Evolutionary conservation across 2,113 vertebrate species (phyloP), one percentile per base, ranked within the genome.

Genomic region (Lipotes vexillifer): DNA sequence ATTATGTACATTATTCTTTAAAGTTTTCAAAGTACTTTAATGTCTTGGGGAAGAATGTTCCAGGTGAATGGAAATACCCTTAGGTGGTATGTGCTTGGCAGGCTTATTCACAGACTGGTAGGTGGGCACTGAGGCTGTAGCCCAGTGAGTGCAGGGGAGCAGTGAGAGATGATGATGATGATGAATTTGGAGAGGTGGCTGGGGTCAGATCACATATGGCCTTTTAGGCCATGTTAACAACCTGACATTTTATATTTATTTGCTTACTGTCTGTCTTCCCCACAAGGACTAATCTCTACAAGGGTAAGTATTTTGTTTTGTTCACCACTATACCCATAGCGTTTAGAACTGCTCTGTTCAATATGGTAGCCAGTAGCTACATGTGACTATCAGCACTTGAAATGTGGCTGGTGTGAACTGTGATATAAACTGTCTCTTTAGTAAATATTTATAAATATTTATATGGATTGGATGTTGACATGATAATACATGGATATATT

Each of bases 231-330:
- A 41, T 46, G 6, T 44, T 66, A 72, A 92, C 41, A 88, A 57
- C 9, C 74, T 95, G 72, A 65, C 44, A 59, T 36, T 88, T 83
- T n/a, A 25, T 66, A 49, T 92, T 87, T 74, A 52, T 83, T 95
- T 75, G 4, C n/a, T 81, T n/a, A 36, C 33, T 84, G 1, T 59
- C 27, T 68, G 5, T 94, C 29, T 96, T 69, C 41, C 10, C 6
- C 21, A 38, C 17, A 44, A 81, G 8, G n/a, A n/a, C 66, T 85
- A 69, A 72, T 86, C 17, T 89, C 38, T 21, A 44, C 29, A 23
- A 93, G 33, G 55, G 20, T 41, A 82, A 8, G 1, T n/a, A 6
- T 49, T 88, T 80, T 81, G 4, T 69, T 55, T 57, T 36, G 65
- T 46, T 88, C 31, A 61, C 9, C 61, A 72, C 4, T 57, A 20